Evolutionary conservation across 2,113 vertebrate genomes (phyloP), one percentile per base, ranked within the genome.

Genomic region (Indicator maculatus): DNA sequence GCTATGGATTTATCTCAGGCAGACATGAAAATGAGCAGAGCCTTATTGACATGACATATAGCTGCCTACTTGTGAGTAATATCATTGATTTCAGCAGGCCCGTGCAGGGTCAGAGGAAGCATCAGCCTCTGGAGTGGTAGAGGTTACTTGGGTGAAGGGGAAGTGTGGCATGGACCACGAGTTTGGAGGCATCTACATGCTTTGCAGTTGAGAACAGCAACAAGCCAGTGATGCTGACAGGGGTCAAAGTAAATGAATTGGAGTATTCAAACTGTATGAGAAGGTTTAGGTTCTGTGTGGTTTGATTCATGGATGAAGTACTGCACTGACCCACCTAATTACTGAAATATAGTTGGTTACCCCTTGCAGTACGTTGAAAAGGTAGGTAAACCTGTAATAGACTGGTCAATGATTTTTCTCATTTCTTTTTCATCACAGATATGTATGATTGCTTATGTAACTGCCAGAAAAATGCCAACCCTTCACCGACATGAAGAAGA

Each of bases 391-490:
- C 28, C 36, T 85, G 36, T 66, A 56, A 20, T 6, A 67, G 17
- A 67, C 64, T n/a, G 27, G 16, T 53, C 4, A 23, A 17, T 0
- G 1, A 6, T 12, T 36, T 71, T 91, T 83, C 52, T 64, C 2
- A 8, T 93, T 85, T 47, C 14, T 75, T 82, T 52, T 84, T 83
- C 27, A 21, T 82, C 90, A 24, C 92, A 99, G 99, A 31, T 99
- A 72, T 84, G 97, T 38, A 1, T 98, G 45, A 36, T 98, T 19
- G 98, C 98, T 26, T 98, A 99, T 60, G 19, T 98, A 89, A 99
- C 98, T n/a, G 99, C 98, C 56, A 78, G 90, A 23, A 97, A 97
- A 63, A 98, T 98, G 97, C 96, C 98, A 81, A 79, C 95, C 66
- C 83, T 98, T 76, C 95, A 89, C 23, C 97, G 90, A 44, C 97